These are phyloP conservation scores for Athetis lepigone DNA, from an alignment of 2,888 invertebrate species.

Conservation along the genomic window DNA sequence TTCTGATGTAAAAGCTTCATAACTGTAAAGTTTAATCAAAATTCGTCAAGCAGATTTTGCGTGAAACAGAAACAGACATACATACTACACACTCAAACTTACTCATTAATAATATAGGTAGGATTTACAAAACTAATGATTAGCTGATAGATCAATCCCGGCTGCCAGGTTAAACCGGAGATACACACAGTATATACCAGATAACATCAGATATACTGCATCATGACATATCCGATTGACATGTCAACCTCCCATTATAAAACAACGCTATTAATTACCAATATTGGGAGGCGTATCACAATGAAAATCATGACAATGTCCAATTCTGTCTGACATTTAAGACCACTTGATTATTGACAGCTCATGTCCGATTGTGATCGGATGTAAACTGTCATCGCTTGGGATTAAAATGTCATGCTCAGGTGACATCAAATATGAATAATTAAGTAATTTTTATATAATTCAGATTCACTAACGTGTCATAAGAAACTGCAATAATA, in stretches of 20 bases:
- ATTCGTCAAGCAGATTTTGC: too few species aligned
- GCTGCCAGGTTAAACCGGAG: neutral
- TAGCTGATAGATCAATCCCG: neutral
- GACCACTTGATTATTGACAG: slow-evolving; percentile 9
- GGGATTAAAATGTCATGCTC: slow-evolving; percentile 3
- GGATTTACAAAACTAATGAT: too few species aligned
- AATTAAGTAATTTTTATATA: too few species aligned
- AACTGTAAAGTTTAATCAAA: too few species aligned
- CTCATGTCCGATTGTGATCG: slow-evolving; percentile 28
- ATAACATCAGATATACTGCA: too few species aligned
- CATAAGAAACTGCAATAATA: too few species aligned
- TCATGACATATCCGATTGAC: neutral
- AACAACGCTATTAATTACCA: neutral
- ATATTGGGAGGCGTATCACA: neutral
- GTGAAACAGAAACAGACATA: too few species aligned
- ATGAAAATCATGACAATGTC: neutral
- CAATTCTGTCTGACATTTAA: neutral
- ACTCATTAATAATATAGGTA: too few species aligned
- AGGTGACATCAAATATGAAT: slow-evolving; percentile 1
- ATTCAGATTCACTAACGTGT: too few species aligned
- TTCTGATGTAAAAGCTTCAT: too few species aligned
- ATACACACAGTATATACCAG: too few species aligned
- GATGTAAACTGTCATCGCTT: slow-evolving; percentile 7
- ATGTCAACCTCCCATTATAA: neutral
- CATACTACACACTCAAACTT: too few species aligned